Base-by-base conservation (phyloP, 1,140 invertebrate species). In the Rhynchophorus ferrugineus region DNA sequence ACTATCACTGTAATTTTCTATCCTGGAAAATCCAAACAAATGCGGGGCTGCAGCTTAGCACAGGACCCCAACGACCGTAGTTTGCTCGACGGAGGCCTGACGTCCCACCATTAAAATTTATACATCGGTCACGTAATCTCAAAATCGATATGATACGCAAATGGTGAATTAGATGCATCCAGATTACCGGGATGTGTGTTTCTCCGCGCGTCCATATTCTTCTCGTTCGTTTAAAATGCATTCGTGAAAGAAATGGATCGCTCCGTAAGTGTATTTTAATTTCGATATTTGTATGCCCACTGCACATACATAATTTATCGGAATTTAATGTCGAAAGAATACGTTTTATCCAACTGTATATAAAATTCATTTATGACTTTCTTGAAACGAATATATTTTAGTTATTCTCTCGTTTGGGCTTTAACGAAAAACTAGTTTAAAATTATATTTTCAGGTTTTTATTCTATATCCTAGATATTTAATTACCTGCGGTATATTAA, bases 231-330 rank as follows among this genome's bases (percentile, higher is more conserved):
- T 24, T 20, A 14, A 22, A 44, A 29, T 21, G 13, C 24, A 44
- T 44, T 44, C 22, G 20, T 3, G 3, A 36, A 13, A n/a, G 35
- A 14, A n/a, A 36, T 43, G 22, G 42, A 13, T 24, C 24, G 24
- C 33, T 44, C 24, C 42, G 33, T 44, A 44, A 44, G 24, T 44
- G 33, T 44, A 44, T 44, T 44, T 44, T 44, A 44, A 44, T 44
- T 16, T 44, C n/a, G 24, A n/a, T n/a, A n/a, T 44, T 44, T 39
- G 20, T 44, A 44, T 44, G 22, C 20, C n/a, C n/a, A n/a, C n/a
- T n/a, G n/a, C n/a, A n/a, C n/a, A n/a, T n/a, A n/a, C n/a, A n/a
- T n/a, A n/a, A n/a, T n/a, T n/a, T n/a, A n/a, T n/a, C n/a, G n/a
- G n/a, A n/a, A n/a, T n/a, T n/a, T n/a, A n/a, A n/a, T n/a, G n/a